phyloP scores from a whole-genome alignment of 2,113 vertebrate genomes.

The Zootoca vivipara region DNA sequence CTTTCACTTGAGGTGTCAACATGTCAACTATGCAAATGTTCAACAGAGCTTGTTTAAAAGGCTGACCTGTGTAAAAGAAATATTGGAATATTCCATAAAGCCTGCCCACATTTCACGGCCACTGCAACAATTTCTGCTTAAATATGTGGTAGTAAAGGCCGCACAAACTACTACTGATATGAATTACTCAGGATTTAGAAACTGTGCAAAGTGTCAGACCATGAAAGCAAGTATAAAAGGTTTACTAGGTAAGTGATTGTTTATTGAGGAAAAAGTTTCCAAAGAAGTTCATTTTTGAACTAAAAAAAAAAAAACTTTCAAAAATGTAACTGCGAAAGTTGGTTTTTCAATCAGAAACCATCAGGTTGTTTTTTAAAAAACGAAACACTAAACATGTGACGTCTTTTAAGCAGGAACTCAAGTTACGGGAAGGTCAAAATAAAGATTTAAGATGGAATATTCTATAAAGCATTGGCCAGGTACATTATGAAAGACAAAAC shows the following conservation, averaged over 20 bases:
- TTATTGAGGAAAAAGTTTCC: background rate
- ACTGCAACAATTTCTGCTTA: background rate
- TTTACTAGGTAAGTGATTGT: background rate
- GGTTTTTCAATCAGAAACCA: background rate
- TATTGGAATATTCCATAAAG: constrained; percentile 47
- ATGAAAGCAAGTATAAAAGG: background rate
- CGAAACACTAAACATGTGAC: background rate
- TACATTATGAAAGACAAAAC: background rate
- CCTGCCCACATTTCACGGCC: background rate
- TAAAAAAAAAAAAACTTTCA: background rate
- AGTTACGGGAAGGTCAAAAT: background rate
- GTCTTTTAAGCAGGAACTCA: background rate
- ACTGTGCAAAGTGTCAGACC: background rate
- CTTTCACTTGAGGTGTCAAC: constrained; percentile 46
- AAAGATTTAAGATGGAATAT: background rate
- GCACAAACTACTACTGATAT: background rate
- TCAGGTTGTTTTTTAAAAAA: too few relatives aligned
- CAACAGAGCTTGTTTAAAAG: constrained; percentile 36
- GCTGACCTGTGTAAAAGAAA: constrained; percentile 43
- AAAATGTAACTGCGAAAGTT: background rate
- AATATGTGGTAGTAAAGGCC: constrained; percentile 3
- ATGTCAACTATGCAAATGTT: constrained; percentile 11
- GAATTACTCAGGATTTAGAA: background rate
- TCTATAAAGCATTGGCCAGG: background rate
- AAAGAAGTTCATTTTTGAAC: background rate